Conservation (phyloP, 2,113 vertebrate species). For the Serilophus lunatus region DNA sequence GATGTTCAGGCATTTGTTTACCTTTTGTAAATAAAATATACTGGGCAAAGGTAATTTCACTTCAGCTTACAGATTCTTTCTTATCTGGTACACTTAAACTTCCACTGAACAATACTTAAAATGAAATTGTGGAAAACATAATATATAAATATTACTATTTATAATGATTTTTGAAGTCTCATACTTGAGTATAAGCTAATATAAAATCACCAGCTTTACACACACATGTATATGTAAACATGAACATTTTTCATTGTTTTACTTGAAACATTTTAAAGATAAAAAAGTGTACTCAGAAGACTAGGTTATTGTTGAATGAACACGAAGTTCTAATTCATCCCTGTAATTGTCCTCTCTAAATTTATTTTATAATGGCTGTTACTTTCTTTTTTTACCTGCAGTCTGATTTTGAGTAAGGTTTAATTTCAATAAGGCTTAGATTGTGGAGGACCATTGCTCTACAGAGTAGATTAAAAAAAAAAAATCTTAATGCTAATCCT, state of each 20-base stretch:
- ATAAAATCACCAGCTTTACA: background rate
- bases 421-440: background rate
- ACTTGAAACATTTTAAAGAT: background rate
- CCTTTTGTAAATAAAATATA: background rate
- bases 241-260: background rate
- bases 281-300: background rate
- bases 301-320: background rate
- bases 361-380: background rate
- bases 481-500: background rate
- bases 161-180: background rate
- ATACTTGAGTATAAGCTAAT: background rate
- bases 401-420: background rate
- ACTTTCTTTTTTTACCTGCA: background rate
- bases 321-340: background rate
- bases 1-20: background rate
- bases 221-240: background rate
- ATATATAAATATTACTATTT: background rate
- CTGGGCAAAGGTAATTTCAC: background rate
- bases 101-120: background rate
- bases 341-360: background rate
- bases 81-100: background rate
- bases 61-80: background rate
- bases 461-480: background rate
- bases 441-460: background rate
- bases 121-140: background rate